Evolutionary conservation across 2,888 invertebrate genomes (phyloP).

Genomic region (Herminia tarsipennalis): DNA sequence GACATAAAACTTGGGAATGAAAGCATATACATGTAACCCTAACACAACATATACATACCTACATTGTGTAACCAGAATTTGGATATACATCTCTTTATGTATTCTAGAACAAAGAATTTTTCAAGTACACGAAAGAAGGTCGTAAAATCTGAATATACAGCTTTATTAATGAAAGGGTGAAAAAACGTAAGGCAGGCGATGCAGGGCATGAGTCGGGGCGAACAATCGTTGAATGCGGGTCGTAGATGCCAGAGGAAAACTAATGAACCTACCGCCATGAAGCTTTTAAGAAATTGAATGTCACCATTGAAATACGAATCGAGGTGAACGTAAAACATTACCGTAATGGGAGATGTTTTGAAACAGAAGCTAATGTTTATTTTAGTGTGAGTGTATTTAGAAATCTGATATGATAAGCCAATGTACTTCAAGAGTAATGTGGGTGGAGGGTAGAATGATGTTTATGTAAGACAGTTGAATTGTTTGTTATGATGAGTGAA

Average conservation of each 20-base stretch:
- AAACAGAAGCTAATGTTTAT: conserved; percentile 20
- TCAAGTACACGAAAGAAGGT: conserved; percentile 32
- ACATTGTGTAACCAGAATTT: no score
- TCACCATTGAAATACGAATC: conserved; percentile 47
- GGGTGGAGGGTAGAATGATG: no score
- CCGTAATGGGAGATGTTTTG: conserved; percentile 15
- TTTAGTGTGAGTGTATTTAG: conserved; percentile 13
- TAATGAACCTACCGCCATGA: conserved; percentile 68
- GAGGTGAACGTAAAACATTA: conserved; percentile 19
- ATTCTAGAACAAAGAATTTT: conserved; percentile 14
- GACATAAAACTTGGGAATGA: no score
- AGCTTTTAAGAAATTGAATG: conserved; percentile 78
- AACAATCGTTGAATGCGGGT: conserved; percentile 73
- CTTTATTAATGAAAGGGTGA: conserved; percentile 59
- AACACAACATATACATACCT: no score
- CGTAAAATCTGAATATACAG: conserved; percentile 49
- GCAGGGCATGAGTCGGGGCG: conserved; percentile 53
- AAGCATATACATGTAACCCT: no score
- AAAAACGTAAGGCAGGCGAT: conserved; percentile 42
- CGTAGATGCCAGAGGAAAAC: conserved; percentile 65
- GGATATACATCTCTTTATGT: no score
- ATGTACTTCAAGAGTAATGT: background rate
- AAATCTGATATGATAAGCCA: conserved; percentile 10
- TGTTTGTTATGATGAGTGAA: no score
- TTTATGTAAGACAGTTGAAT: no score